Percentiles rank a stretch among this genome's conserved stretches.
These are phyloP conservation scores for Eptesicus fuscus DNA, from an alignment of 2,113 vertebrate species.

Conservation along the genomic window DNA sequence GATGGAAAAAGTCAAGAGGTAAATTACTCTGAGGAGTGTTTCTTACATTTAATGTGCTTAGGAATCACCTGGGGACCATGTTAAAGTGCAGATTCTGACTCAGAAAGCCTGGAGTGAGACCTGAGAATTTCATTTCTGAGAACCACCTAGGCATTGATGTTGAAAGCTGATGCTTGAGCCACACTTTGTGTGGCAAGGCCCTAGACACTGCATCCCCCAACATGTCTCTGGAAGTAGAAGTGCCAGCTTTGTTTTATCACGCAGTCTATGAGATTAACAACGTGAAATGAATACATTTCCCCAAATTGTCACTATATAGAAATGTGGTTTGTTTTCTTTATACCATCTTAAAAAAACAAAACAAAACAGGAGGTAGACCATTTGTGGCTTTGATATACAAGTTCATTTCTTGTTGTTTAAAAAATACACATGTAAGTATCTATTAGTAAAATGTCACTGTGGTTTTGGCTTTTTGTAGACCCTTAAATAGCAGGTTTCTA, in stretches of 20 bases:
- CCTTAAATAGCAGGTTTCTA: not conserved
- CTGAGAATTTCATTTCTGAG: not conserved
- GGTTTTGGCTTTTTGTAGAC: not conserved
- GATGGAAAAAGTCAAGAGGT: not conserved
- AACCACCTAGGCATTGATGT: not conserved
- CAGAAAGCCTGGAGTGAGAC: not conserved
- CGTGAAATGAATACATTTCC: not conserved
- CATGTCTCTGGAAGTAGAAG: not conserved
- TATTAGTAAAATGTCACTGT: not conserved
- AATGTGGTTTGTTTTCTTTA: not conserved
- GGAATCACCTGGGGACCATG: not conserved
- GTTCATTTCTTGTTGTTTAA: not conserved
- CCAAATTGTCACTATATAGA: not conserved
- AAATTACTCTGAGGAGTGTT: not conserved
- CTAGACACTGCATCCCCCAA: accelerated
- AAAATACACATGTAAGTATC: not conserved
- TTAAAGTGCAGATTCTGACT: not conserved
- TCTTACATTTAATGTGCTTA: not conserved
- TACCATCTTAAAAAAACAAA: not conserved
- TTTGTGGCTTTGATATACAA: not conserved
- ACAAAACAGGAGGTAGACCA: not conserved
- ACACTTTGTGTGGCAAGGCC: not conserved
- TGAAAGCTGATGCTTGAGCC: accelerated
- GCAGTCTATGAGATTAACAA: not conserved
- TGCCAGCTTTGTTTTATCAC: not conserved